These are phyloP conservation scores for Etheostoma spectabile DNA, from an alignment of 2,113 vertebrate genomes.

Conservation along the genomic window DNA sequence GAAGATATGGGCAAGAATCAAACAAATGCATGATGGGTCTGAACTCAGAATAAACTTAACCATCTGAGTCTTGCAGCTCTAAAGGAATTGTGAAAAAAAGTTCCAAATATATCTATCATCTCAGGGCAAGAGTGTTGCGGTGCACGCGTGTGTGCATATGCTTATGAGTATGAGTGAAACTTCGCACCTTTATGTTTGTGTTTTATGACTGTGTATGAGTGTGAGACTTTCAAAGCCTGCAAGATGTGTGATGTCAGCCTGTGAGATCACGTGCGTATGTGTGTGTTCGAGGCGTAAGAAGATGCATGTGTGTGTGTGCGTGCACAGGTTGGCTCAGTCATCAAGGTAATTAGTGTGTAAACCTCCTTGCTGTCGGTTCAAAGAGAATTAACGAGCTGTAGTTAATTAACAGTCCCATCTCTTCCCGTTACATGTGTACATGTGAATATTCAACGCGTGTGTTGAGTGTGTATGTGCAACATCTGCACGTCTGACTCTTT, in stretches of 20 bases:
- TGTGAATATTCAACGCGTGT: constrained; percentile 77
- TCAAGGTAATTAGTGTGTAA: constrained; percentile 84
- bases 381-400: constrained; percentile 83
- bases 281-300: constrained; percentile 32
- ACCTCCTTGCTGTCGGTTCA: constrained; percentile 80
- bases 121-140: constrained; percentile 31
- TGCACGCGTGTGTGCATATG: constrained; percentile 32
- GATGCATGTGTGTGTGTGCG: constrained; percentile 27
- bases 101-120: constrained; percentile 67
- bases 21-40: constrained; percentile 55
- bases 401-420: constrained; percentile 83
- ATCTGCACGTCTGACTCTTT: constrained; percentile 51
- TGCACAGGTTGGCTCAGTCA: constrained; percentile 76
- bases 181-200: constrained; percentile 70
- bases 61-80: constrained; percentile 49
- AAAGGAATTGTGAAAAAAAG: constrained; percentile 25
- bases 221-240: constrained; percentile 62
- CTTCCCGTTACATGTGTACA: constrained; percentile 76
- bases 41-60: constrained; percentile 66
- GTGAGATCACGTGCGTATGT: constrained; percentile 34
- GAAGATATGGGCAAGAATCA: constrained; percentile 53
- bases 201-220: constrained; percentile 39
- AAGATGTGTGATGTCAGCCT: constrained; percentile 68
- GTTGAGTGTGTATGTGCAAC: constrained; percentile 32
- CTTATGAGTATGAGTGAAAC: constrained; percentile 49